phyloP scores from a whole-genome alignment of 2,113 vertebrate genomes.

The Sula dactylatra region DNA sequence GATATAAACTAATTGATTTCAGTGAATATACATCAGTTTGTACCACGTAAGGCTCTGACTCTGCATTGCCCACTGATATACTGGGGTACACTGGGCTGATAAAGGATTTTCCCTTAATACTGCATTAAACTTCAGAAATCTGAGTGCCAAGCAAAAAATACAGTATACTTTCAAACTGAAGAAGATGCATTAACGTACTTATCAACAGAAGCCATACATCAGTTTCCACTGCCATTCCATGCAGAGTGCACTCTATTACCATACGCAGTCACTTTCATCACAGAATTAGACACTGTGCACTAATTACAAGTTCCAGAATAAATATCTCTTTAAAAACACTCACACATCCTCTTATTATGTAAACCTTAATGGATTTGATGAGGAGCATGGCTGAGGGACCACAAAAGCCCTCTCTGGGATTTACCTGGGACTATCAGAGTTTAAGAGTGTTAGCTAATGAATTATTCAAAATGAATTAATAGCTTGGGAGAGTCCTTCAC shows the following conservation, averaged over 20 bases:
- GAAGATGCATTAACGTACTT: not conserved
- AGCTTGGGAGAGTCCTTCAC: conserved; percentile 66
- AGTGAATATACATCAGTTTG: not conserved
- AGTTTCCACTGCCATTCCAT: not conserved
- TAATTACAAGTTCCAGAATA: conserved; percentile 18
- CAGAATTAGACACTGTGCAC: not conserved
- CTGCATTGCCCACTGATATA: not conserved
- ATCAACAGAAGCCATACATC: not conserved
- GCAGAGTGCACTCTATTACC: not conserved
- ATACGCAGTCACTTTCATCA: not conserved
- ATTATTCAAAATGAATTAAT: conserved; percentile 75
- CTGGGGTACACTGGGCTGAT: not conserved
- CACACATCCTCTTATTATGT: conserved; percentile 12
- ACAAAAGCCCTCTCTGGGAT: conserved; percentile 19
- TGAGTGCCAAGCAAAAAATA: not conserved
- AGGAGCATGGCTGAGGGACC: conserved; percentile 13
- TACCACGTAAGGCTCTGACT: not conserved
- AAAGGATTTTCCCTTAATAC: not conserved
- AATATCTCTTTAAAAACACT: conserved; percentile 40
- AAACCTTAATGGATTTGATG: conserved; percentile 27
- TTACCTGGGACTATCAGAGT: conserved; percentile 44
- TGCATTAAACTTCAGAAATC: not conserved
- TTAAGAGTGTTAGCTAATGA: conserved; percentile 62
- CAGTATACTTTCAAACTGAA: not conserved
- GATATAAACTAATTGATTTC: not conserved